Conservation (phyloP, 2,113 vertebrate genomes). For the Fregetta grallaria region DNA sequence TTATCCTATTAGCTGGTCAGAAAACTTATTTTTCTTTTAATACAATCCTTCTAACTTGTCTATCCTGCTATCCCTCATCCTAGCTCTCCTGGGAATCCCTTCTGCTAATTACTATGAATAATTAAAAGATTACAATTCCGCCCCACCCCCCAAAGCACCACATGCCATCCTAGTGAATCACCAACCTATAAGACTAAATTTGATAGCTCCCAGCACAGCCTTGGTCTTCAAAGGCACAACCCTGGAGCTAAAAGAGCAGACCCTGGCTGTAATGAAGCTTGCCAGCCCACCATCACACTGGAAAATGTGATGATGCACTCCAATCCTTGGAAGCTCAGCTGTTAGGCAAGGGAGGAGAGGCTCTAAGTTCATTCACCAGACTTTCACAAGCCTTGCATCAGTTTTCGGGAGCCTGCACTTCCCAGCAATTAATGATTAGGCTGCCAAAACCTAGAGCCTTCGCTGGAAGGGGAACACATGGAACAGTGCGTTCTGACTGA, state of each 20-base stretch:
- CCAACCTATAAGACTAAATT: neutral
- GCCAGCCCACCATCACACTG: neutral
- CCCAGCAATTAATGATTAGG: neutral
- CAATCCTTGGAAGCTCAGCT: neutral
- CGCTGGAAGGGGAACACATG: neutral
- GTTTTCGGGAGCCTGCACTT: neutral
- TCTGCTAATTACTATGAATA: slow-evolving; percentile 41
- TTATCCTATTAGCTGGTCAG: neutral
- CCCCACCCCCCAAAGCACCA: neutral
- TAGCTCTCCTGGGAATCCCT: neutral
- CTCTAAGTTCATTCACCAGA: neutral
- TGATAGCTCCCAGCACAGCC: neutral
- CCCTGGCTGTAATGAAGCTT: neutral
- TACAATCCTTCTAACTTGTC: neutral
- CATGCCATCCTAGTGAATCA: neutral
- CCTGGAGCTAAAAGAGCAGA: neutral
- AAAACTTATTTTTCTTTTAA: neutral
- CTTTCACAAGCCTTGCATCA: neutral
- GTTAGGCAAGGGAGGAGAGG: neutral
- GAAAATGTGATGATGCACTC: neutral
- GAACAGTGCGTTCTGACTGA: neutral
- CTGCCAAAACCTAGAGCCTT: neutral
- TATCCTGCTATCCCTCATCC: neutral
- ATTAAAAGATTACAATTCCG: slow-evolving; percentile 35
- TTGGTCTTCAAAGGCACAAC: neutral